These are phyloP conservation scores for Andrena praecox DNA, from an alignment of 2,888 invertebrate genomes.

Conservation along the genomic window DNA sequence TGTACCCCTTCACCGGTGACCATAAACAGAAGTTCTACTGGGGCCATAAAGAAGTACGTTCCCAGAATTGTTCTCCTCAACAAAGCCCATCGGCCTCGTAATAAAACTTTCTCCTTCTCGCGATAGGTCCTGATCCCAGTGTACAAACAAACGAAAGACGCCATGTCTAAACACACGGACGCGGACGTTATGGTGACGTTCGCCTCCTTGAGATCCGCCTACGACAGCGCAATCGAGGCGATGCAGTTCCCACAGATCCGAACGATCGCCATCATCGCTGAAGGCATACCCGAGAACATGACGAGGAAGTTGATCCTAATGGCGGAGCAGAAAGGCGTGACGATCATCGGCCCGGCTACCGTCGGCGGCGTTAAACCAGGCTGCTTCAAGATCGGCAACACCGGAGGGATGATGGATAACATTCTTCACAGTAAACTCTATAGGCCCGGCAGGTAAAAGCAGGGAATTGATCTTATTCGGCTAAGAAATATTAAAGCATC, in stretches of 20 bases:
- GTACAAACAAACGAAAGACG: conserved; percentile 98
- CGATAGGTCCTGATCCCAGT: conserved; percentile 87
- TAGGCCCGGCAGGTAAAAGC: conserved; percentile 92
- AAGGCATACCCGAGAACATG: conserved; percentile 99
- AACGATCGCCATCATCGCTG: conserved; percentile 99
- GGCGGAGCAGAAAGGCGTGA: conserved; percentile 93
- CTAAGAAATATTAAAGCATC: neutral
- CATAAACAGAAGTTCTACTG: conserved; percentile 99
- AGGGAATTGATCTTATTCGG: neutral
- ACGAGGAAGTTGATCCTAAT: conserved; percentile 95
- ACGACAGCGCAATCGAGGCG: conserved; percentile 98
- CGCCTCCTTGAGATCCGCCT: conserved; percentile 98
- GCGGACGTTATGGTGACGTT: conserved; percentile 98
- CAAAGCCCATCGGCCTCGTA: neutral
- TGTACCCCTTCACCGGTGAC: conserved; percentile 99
- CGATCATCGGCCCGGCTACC: conserved; percentile 97
- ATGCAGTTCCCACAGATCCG: conserved; percentile 97
- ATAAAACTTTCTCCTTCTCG: neutral
- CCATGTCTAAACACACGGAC: conserved; percentile 97
- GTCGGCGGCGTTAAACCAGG: conserved; percentile 99
- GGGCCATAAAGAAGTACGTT: conserved; percentile 96
- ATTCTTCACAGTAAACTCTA: conserved; percentile 98
- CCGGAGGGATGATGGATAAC: conserved; percentile 99
- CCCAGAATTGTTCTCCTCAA: neutral
- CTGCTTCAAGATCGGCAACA: conserved; percentile 99